Conservation (phyloP, 30 jellyfish, hydroid and myxozoan genomes). For the Morbakka virulenta region DNA sequence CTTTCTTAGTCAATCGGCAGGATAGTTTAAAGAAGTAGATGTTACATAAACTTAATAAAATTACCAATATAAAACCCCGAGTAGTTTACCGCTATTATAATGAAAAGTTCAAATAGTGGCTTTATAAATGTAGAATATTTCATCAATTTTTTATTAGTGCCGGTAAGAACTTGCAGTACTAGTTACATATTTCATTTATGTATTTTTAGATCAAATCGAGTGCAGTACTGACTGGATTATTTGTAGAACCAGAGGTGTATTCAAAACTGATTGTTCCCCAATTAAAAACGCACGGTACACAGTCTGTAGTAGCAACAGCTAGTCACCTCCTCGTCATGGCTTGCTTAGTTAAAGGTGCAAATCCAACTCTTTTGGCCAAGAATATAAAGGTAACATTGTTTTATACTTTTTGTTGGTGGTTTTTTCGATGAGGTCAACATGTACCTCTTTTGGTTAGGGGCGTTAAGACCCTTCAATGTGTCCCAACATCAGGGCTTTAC, state of each 20-base stretch:
- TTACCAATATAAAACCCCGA: too few relatives aligned
- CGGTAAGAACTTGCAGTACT: background rate
- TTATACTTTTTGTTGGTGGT: too few relatives aligned
- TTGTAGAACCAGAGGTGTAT: constrained; percentile 78
- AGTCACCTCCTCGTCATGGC: constrained; percentile 63
- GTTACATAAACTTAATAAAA: too few relatives aligned
- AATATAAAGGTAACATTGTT: constrained; percentile 60
- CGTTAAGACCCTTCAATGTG: too few relatives aligned
- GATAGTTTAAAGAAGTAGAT: too few relatives aligned
- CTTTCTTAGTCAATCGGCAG: too few relatives aligned
- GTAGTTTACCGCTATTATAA: too few relatives aligned
- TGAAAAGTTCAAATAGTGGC: too few relatives aligned
- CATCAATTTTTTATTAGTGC: background rate
- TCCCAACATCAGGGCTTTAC: too few relatives aligned
- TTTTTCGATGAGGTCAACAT: too few relatives aligned
- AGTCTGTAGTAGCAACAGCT: constrained; percentile 50
- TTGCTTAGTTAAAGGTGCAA: constrained; percentile 59
- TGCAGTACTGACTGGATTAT: constrained; percentile 78
- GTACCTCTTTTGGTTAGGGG: too few relatives aligned
- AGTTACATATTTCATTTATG: background rate
- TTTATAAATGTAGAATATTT: too few relatives aligned
- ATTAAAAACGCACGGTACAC: constrained; percentile 32
- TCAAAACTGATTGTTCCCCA: constrained; percentile 61
- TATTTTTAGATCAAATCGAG: constrained; percentile 32
- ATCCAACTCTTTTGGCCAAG: constrained; percentile 34